Evolutionary conservation across 2,113 vertebrate species (phyloP).

Genomic region (Callithrix jacchus): DNA sequence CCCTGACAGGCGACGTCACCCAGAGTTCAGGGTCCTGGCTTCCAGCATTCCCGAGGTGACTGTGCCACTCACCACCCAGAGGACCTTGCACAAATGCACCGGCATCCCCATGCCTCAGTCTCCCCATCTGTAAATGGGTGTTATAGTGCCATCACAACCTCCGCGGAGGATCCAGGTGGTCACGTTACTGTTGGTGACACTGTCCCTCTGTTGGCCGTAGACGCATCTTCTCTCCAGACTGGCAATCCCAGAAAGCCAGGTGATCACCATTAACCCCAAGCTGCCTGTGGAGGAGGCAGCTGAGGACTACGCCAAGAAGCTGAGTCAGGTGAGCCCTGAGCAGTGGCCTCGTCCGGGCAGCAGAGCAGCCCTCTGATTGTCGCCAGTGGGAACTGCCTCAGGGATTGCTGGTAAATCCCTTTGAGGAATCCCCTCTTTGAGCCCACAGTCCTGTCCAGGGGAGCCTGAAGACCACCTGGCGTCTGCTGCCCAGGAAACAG

Average conservation of each 20-base stretch:
- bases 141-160: accelerated
- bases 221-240: conserved; percentile 87
- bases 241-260: conserved; percentile 85
- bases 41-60: neutral
- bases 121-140: neutral
- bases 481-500: neutral
- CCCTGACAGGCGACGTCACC: accelerated
- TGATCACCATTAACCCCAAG: conserved; percentile 86
- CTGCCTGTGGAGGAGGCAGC: conserved; percentile 89
- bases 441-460: neutral
- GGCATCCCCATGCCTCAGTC: too few relatives aligned
- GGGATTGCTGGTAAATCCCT: neutral
- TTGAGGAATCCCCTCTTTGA: neutral
- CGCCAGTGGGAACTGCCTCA: neutral
- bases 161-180: neutral
- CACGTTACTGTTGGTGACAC: neutral
- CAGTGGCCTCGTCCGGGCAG: neutral
- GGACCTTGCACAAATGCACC: neutral
- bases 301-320: conserved; percentile 88
- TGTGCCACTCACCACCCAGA: neutral
- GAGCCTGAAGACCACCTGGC: neutral
- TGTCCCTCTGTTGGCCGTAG: conserved; percentile 72
- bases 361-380: neutral
- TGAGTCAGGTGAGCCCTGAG: conserved; percentile 85
- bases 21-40: neutral